Conservation (phyloP, 2,113 vertebrate genomes). For the Condylura cristata region DNA sequence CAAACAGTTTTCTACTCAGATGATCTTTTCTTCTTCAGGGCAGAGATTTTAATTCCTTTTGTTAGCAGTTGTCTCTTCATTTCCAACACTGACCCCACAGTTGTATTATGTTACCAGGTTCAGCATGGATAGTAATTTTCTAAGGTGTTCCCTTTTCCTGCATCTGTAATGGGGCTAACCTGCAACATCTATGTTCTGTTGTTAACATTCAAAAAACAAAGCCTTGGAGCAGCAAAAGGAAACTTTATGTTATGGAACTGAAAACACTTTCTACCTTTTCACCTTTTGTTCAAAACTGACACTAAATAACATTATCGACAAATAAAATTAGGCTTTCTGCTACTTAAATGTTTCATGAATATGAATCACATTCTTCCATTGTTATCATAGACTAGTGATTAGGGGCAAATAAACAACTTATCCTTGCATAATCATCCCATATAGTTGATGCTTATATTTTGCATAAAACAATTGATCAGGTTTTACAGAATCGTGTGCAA, state of each 20-base stretch:
- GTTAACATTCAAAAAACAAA: not conserved
- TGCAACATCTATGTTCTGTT: not conserved
- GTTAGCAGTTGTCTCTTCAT: not conserved
- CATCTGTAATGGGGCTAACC: not conserved
- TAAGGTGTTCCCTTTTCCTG: not conserved
- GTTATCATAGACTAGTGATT: not conserved
- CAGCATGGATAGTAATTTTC: not conserved
- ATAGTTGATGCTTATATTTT: not conserved
- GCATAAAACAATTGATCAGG: not conserved
- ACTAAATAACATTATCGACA: not conserved
- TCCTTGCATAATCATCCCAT: not conserved
- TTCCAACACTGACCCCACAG: not conserved
- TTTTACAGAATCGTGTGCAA: not conserved
- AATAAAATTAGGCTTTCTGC: not conserved
- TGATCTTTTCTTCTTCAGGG: not conserved
- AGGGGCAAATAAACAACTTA: not conserved
- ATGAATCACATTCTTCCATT: not conserved
- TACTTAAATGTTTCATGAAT: not conserved
- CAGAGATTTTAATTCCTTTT: not conserved
- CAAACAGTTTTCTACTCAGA: not conserved
- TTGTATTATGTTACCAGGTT: not conserved
- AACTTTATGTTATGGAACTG: not conserved
- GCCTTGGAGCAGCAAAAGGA: not conserved
- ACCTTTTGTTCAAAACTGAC: not conserved
- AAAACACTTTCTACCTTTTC: not conserved